These are phyloP conservation scores for Trichoplusia ni DNA, from an alignment of 1,140 invertebrate species.

Conservation along the genomic window DNA sequence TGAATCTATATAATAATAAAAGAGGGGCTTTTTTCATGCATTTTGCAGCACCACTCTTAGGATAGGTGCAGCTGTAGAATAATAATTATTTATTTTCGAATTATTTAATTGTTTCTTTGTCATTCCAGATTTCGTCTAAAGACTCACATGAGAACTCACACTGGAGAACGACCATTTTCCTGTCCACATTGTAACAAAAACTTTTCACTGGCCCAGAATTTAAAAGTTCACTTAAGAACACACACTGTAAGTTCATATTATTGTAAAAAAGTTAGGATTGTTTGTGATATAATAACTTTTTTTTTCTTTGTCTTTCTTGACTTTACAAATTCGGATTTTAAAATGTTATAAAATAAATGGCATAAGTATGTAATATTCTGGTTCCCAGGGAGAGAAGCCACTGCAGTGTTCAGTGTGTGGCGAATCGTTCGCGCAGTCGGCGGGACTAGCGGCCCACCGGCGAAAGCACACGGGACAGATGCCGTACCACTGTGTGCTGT, in stretches of 20 bases:
- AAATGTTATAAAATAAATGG: too few relatives aligned
- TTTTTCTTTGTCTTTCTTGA: too few relatives aligned
- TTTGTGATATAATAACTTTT: not conserved
- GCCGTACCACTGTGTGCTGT: slow-evolving; percentile 77
- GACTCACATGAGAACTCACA: slow-evolving; percentile 95
- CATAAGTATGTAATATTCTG: slow-evolving; percentile 18
- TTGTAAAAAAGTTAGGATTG: not conserved
- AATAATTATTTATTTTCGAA: too few relatives aligned
- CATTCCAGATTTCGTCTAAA: slow-evolving; percentile 87
- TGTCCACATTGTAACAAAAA: slow-evolving; percentile 82
- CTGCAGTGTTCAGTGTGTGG: slow-evolving; percentile 73
- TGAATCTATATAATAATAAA: too few relatives aligned
- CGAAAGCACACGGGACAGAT: slow-evolving; percentile 81
- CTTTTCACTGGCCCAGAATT: slow-evolving; percentile 70
- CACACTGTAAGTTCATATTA: slow-evolving; percentile 78
- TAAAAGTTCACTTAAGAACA: slow-evolving; percentile 81
- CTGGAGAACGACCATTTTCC: slow-evolving; percentile 94
- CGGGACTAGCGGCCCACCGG: slow-evolving; percentile 79
- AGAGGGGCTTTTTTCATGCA: too few relatives aligned
- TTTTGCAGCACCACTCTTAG: too few relatives aligned
- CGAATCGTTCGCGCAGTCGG: slow-evolving; percentile 79
- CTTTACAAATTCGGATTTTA: too few relatives aligned
- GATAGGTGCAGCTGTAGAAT: too few relatives aligned
- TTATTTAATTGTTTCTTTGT: too few relatives aligned
- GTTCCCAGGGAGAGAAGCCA: slow-evolving; percentile 81